These are phyloP conservation scores for Congeria kusceri DNA, from an alignment of 2,888 invertebrate genomes.

Conservation along the genomic window DNA sequence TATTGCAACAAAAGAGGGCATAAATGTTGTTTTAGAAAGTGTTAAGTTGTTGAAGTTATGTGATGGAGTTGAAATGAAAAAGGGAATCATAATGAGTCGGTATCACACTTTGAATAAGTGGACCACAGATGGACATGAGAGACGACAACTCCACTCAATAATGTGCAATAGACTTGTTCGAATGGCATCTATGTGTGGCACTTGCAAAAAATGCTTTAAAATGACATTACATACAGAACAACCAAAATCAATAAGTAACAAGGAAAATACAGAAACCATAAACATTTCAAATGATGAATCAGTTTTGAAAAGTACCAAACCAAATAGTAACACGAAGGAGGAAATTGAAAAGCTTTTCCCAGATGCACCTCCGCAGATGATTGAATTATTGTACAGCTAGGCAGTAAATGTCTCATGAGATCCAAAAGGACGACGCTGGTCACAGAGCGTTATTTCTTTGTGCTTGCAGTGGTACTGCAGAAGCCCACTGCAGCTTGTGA, in stretches of 20 bases:
- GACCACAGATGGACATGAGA: background rate
- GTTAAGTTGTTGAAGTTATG: conserved; percentile 22
- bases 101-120: conserved; percentile 26
- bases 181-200: background rate
- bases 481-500: conserved; percentile 32
- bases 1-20: conserved; percentile 18
- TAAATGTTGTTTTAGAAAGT: conserved; percentile 10
- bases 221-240: conserved; percentile 20
- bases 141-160: conserved; percentile 11
- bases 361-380: conserved; percentile 32
- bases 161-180: conserved; percentile 16
- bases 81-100: conserved; percentile 17
- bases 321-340: conserved; percentile 4
- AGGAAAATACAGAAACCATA: background rate
- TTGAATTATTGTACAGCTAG: conserved; percentile 37
- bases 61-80: conserved; percentile 20
- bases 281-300: background rate
- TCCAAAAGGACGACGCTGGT: conserved; percentile 40
- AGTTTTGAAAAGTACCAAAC: background rate
- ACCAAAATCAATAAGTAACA: background rate
- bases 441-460: conserved; percentile 11
- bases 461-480: conserved; percentile 32
- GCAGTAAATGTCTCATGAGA: conserved; percentile 37
- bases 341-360: conserved; percentile 20
- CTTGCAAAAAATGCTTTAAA: conserved; percentile 32